phyloP scores from a whole-genome alignment of 2,797 vertebrate genomes.

The Xyrichtys novacula region DNA sequence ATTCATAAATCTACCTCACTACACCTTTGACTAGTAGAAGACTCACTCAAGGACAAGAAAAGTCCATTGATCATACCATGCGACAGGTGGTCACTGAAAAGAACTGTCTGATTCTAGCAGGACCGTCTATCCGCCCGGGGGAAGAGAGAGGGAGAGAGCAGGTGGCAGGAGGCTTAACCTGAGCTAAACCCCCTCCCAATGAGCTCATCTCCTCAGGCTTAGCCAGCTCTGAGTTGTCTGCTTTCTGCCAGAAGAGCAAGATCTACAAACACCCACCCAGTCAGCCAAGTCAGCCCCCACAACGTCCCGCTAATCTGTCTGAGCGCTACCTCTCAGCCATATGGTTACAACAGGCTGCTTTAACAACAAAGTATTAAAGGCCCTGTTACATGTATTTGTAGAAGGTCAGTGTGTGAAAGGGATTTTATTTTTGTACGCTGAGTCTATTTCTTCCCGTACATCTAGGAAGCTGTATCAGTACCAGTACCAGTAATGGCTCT shows the following conservation, averaged over 20 bases:
- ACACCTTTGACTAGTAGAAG: conserved; percentile 1
- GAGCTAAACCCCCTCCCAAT: conserved; percentile 68
- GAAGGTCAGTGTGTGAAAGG: neutral
- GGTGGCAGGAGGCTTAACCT: conserved; percentile 81
- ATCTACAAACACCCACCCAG: conserved; percentile 38
- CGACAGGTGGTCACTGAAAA: conserved; percentile 52
- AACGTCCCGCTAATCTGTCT: conserved; percentile 74
- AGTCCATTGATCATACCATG: conserved; percentile 30
- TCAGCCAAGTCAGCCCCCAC: conserved; percentile 40
- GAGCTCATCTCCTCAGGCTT: conserved; percentile 79
- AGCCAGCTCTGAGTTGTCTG: conserved; percentile 61
- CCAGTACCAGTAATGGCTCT: too few relatives aligned
- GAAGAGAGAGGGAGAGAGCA: conserved; percentile 61
- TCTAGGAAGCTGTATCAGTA: neutral
- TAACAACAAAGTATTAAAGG: conserved; percentile 42
- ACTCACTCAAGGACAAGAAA: conserved; percentile 36
- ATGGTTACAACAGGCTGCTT: conserved; percentile 57
- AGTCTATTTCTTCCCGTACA: neutral
- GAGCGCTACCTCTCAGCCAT: conserved; percentile 63
- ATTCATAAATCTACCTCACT: conserved; percentile 28
- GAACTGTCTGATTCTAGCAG: neutral
- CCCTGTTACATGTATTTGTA: conserved; percentile 20
- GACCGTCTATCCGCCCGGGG: conserved; percentile 5
- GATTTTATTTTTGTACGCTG: conserved; percentile 8
- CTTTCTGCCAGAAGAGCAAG: conserved; percentile 61